These are phyloP conservation scores for Haemorhous mexicanus DNA, from an alignment of 2,113 vertebrate species.

Conservation along the genomic window DNA sequence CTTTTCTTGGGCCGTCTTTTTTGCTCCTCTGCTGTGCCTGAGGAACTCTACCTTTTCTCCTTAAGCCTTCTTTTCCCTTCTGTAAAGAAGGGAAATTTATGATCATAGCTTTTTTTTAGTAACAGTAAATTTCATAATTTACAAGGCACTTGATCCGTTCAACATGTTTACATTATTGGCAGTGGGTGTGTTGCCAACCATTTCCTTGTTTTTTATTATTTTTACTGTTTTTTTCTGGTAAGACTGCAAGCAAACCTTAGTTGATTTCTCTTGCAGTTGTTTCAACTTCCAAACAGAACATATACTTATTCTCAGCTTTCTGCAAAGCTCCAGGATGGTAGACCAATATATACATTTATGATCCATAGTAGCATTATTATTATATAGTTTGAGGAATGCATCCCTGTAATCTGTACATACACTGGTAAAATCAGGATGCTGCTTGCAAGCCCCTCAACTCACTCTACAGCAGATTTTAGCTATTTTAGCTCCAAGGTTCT, in stretches of 20 bases:
- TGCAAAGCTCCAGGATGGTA: neutral
- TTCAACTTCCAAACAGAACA: neutral
- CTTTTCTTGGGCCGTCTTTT: accelerated
- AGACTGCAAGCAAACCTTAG: neutral
- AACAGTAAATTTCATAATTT: neutral
- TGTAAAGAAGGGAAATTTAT: neutral
- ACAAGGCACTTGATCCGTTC: neutral
- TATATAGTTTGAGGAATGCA: neutral
- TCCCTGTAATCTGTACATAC: neutral
- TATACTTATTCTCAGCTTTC: neutral
- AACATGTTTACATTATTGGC: accelerated
- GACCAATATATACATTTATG: neutral
- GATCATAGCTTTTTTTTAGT: neutral
- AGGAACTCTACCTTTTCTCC: accelerated
- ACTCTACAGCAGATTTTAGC: neutral
- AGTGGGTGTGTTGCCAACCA: neutral
- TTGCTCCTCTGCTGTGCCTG: accelerated
- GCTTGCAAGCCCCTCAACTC: neutral
- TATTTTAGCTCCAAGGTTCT: neutral
- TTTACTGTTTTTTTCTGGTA: neutral
- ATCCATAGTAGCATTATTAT: accelerated
- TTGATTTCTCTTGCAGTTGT: neutral
- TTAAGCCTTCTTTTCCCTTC: neutral
- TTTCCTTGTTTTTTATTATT: neutral
- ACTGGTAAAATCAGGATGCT: neutral